Percentiles rank a stretch among this genome's conserved stretches.
Evolutionary conservation across 2,888 invertebrate species (phyloP).

Genomic region (Pammene aurita): DNA sequence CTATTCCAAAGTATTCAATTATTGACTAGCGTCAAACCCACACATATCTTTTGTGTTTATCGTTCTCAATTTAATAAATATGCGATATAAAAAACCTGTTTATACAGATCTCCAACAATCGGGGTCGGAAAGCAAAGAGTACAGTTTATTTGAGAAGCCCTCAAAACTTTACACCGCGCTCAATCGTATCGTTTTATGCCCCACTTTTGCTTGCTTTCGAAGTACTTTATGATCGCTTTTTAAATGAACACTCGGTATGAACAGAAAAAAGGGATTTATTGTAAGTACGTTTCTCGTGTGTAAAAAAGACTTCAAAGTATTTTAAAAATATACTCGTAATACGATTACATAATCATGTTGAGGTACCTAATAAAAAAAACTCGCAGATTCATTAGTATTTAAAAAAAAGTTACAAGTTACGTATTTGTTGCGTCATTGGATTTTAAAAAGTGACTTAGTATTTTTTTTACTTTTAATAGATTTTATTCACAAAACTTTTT

Average conservation of each 20-base stretch:
- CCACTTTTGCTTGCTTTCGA: constrained; percentile 44
- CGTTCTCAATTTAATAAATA: too few relatives aligned
- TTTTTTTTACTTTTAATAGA: too few relatives aligned
- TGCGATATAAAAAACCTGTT: neutral
- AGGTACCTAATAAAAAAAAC: neutral
- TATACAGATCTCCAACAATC: constrained; percentile 29
- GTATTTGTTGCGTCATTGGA: neutral
- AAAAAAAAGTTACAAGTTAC: neutral
- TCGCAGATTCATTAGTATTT: neutral
- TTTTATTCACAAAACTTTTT: too few relatives aligned
- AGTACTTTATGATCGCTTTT: constrained; percentile 49
- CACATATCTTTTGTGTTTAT: too few relatives aligned
- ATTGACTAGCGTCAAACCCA: too few relatives aligned
- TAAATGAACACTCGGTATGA: constrained; percentile 39
- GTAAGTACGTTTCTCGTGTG: neutral
- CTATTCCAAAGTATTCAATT: too few relatives aligned
- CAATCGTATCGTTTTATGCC: constrained; percentile 56
- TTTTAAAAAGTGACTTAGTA: neutral
- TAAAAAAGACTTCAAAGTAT: constrained; percentile 9
- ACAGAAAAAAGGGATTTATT: neutral
- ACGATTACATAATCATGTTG: neutral
- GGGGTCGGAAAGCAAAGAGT: constrained; percentile 50
- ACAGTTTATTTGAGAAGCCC: constrained; percentile 59
- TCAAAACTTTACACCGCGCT: constrained; percentile 55
- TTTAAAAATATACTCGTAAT: neutral